phyloP scores from a whole-genome alignment of 2,113 vertebrate genomes.

The Hemiscyllium ocellatum region DNA sequence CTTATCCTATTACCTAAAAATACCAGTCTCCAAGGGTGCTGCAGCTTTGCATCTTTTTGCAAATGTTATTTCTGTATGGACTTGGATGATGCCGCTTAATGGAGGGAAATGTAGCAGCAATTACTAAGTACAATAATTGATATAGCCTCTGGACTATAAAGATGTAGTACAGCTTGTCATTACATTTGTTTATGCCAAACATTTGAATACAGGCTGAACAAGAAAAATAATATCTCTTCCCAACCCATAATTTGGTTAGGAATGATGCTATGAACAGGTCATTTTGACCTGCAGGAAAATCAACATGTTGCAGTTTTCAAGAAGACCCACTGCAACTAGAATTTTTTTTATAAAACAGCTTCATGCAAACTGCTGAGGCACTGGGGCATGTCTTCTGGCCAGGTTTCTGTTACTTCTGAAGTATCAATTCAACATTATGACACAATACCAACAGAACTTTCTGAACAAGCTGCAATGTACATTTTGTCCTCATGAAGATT shows the following conservation, averaged over 20 bases:
- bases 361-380: background rate
- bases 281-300: background rate
- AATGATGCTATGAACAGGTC: background rate
- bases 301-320: background rate
- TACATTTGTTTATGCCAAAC: background rate
- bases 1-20: background rate
- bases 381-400: background rate
- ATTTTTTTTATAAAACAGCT: background rate
- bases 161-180: background rate
- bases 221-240: background rate
- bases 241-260: background rate
- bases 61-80: background rate
- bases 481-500: background rate
- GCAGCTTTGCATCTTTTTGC: background rate
- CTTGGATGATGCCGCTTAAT: background rate
- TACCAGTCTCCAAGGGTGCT: background rate
- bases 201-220: background rate
- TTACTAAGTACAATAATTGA: background rate
- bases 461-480: background rate
- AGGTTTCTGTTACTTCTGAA: background rate
- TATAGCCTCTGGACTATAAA: background rate
- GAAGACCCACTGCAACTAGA: background rate
- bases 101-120: background rate
- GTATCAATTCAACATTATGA: background rate
- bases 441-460: background rate